These are phyloP conservation scores for Rhea americana DNA, from an alignment of 2,113 vertebrate species.

Conservation along the genomic window DNA sequence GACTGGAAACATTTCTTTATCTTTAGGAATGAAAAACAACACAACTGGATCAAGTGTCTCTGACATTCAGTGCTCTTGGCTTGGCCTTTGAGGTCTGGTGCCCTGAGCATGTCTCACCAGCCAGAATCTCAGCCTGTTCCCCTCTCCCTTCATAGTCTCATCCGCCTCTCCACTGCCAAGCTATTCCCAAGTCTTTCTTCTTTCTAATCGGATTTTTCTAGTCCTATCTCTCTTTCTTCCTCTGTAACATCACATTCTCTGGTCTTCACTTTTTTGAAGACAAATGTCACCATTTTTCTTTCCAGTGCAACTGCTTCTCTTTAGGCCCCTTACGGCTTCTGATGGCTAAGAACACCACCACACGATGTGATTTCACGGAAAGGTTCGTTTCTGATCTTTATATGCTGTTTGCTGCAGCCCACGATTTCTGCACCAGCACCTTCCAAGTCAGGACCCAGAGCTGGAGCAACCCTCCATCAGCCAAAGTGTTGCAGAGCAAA, in stretches of 20 bases:
- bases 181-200: not conserved
- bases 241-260: not conserved
- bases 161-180: not conserved
- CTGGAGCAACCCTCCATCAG: not conserved
- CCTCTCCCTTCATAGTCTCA: not conserved
- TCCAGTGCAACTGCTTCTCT: not conserved
- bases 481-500: not conserved
- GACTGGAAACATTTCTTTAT: conserved; percentile 60
- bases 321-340: not conserved
- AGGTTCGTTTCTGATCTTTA: not conserved
- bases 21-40: conserved; percentile 73
- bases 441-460: not conserved
- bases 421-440: fast-evolving
- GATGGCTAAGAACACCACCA: not conserved
- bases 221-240: not conserved
- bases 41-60: conserved; percentile 36
- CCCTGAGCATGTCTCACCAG: not conserved
- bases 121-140: not conserved
- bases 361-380: not conserved
- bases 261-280: not conserved
- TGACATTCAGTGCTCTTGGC: conserved; percentile 30
- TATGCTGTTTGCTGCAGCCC: not conserved
- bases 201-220: conserved; percentile 8
- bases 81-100: not conserved
- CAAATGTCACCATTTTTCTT: not conserved